These are phyloP conservation scores for Aphis craccivora DNA, from an alignment of 1,140 invertebrate species.

Conservation along the genomic window DNA sequence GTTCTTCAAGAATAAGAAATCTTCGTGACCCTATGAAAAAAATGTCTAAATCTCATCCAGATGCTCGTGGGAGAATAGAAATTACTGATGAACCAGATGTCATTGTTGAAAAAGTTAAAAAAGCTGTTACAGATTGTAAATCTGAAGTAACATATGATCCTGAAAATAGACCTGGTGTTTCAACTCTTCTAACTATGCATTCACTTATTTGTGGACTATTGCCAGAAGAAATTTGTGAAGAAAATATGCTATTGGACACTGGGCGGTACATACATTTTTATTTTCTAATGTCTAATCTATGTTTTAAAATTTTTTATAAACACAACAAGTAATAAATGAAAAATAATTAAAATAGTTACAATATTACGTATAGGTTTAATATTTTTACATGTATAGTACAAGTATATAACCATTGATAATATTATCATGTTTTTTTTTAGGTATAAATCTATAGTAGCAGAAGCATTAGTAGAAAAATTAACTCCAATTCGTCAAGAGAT, in stretches of 20 bases:
- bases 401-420: neutral
- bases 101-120: constrained; percentile 85
- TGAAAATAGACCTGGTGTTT: constrained; percentile 80
- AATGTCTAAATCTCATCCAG: constrained; percentile 96
- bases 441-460: constrained; percentile 81
- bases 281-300: neutral
- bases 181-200: constrained; percentile 89
- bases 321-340: no score
- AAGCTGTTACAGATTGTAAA: constrained; percentile 90
- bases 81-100: constrained; percentile 81
- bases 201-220: constrained; percentile 74
- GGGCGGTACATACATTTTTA: constrained; percentile 67
- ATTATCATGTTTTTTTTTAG: constrained; percentile 62
- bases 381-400: neutral
- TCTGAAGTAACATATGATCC: constrained; percentile 85
- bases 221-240: constrained; percentile 76
- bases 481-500: constrained; percentile 76
- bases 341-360: no score
- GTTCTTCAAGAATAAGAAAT: constrained; percentile 73
- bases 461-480: constrained; percentile 76
- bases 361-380: no score
- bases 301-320: no score
- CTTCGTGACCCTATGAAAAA: constrained; percentile 86
- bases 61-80: constrained; percentile 80
- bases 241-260: constrained; percentile 76